A percentile compares a stretch with the other conserved stretches of the same genome.
Conservation (phyloP, 2,797 vertebrate species). For the Sciurus vulgaris region DNA sequence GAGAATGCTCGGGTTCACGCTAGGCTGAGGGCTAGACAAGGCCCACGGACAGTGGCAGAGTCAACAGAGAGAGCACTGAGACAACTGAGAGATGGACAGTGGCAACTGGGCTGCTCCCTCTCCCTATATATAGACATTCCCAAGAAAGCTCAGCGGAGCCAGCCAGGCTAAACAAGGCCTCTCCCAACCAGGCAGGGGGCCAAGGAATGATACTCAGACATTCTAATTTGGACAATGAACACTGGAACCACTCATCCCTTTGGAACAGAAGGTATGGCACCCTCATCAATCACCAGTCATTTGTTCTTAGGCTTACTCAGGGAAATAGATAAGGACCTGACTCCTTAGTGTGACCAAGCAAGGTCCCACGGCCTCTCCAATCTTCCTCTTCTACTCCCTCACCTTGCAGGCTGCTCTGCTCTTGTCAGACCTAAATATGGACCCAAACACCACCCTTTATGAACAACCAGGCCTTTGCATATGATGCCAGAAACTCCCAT, state of each 20-base stretch:
- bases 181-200: background rate
- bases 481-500: background rate
- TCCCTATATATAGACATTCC: conserved; percentile 86
- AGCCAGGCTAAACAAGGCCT: conserved; percentile 82
- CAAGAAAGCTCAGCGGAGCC: conserved; percentile 73
- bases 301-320: conserved; percentile 18
- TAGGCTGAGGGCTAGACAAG: background rate
- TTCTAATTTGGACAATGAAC: background rate
- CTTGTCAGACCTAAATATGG: background rate
- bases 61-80: background rate
- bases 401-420: background rate
- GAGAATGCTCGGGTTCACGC: background rate
- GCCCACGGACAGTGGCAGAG: background rate
- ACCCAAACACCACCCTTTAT: background rate
- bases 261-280: background rate
- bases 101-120: conserved; percentile 79
- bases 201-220: background rate
- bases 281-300: background rate
- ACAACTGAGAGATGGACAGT: conserved; percentile 71
- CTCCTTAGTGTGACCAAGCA: background rate
- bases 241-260: background rate
- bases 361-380: background rate
- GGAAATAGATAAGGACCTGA: background rate
- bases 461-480: background rate
- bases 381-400: background rate